phyloP scores from a whole-genome alignment of 1,140 invertebrate species.

The Drosophila lacteicornis region DNA sequence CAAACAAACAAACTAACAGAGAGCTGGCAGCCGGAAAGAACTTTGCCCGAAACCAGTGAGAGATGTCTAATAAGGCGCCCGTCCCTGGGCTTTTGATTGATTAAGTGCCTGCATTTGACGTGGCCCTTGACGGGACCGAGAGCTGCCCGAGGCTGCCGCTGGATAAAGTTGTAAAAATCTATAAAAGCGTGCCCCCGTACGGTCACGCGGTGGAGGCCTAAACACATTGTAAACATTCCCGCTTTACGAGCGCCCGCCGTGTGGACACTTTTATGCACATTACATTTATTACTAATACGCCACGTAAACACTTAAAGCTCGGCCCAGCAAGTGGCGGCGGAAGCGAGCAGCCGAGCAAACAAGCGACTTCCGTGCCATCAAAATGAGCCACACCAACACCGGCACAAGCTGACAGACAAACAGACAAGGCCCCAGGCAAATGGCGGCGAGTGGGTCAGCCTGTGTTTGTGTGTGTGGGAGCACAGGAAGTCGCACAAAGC shows the following conservation, averaged over 20 bases:
- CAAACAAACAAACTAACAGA: slow-evolving; percentile 40
- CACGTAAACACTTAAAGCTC: slow-evolving; percentile 79
- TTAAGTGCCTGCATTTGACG: slow-evolving; percentile 79
- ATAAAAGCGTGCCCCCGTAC: slow-evolving; percentile 29
- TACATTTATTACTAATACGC: slow-evolving; percentile 83
- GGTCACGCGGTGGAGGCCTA: slow-evolving; percentile 5
- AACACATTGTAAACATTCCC: slow-evolving; percentile 74
- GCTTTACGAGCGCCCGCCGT: slow-evolving; percentile 37
- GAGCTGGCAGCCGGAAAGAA: slow-evolving; percentile 49
- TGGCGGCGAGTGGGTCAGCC: slow-evolving; percentile 16
- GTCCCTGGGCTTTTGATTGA: slow-evolving; percentile 66
- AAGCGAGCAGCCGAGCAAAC: slow-evolving; percentile 47
- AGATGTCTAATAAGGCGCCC: slow-evolving; percentile 45
- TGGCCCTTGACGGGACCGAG: slow-evolving; percentile 47
- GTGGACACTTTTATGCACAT: slow-evolving; percentile 70
- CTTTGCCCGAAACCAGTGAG: slow-evolving; percentile 43
- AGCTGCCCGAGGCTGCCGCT: background rate
- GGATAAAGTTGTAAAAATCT: slow-evolving; percentile 75
- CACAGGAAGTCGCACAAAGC: slow-evolving; percentile 42
- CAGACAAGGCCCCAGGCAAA: slow-evolving; percentile 30
- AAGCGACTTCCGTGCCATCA: slow-evolving; percentile 71
- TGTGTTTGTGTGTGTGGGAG: background rate
- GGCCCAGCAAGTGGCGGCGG: slow-evolving; percentile 6
- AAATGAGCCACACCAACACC: slow-evolving; percentile 59
- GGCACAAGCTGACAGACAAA: slow-evolving; percentile 35